A percentile compares a stretch with the other conserved stretches of the same genome.
phyloP scores from a whole-genome alignment of 2,797 vertebrate genomes.

The Melanogrammus aeglefinus region DNA sequence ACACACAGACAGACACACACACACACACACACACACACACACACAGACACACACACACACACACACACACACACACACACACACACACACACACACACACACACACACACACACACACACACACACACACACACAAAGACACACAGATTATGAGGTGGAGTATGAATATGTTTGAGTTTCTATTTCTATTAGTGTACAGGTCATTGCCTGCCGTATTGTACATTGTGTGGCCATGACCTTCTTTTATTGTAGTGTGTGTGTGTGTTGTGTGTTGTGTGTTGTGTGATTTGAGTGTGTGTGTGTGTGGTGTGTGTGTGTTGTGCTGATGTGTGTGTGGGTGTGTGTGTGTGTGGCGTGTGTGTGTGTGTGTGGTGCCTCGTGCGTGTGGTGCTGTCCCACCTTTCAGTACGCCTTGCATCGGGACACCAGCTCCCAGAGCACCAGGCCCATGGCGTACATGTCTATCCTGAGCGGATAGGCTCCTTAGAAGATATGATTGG shows the following conservation, averaged over 20 bases:
- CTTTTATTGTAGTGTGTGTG: too few species aligned
- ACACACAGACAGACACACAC: conserved; percentile 4
- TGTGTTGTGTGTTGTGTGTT: too few species aligned
- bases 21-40: conserved; percentile 5
- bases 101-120: background rate
- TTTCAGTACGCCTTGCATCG: conserved; percentile 86
- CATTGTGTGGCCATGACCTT: too few species aligned
- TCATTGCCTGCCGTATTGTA: too few species aligned
- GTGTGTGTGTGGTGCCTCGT: too few species aligned
- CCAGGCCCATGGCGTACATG: conserved; percentile 94
- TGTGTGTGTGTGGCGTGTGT: too few species aligned
- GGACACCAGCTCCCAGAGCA: conserved; percentile 92
- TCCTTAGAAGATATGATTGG: too few species aligned
- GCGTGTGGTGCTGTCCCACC: conserved; percentile 74
- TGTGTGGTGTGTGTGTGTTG: too few species aligned
- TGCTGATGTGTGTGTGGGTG: too few species aligned
- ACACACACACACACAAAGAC: background rate
- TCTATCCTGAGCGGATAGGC: too few species aligned
- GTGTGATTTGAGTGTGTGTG: too few species aligned
- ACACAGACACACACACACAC: conserved; percentile 2
- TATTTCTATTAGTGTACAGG: conserved; percentile 63
- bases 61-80: conserved; percentile 7
- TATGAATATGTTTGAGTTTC: background rate
- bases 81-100: background rate
- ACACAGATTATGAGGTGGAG: background rate